These are phyloP conservation scores for Cephalophus harveyi DNA, from an alignment of 2,113 vertebrate genomes.

Conservation along the genomic window DNA sequence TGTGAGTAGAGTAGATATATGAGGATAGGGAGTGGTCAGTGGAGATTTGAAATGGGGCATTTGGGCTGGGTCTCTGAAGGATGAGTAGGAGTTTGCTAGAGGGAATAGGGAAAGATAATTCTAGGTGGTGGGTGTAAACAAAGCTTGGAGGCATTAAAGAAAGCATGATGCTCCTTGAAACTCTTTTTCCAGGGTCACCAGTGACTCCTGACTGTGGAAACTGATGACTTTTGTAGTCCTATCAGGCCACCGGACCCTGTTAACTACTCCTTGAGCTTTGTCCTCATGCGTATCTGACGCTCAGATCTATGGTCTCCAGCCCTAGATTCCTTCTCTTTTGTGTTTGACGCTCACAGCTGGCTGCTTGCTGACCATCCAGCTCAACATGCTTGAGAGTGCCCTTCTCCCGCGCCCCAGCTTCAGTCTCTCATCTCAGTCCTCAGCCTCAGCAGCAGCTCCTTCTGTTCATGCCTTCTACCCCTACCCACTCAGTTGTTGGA, in stretches of 20 bases:
- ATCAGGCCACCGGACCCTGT: not conserved
- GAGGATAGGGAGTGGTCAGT: not conserved
- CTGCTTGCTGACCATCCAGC: not conserved
- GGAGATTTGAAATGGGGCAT: not conserved
- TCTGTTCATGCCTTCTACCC: rapidly evolving
- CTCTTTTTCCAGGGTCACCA: not conserved
- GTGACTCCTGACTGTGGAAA: not conserved
- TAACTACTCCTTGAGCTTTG: not conserved
- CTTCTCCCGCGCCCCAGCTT: rapidly evolving
- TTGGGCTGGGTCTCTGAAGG: not conserved
- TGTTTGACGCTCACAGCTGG: not conserved
- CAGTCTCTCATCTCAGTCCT: not conserved
- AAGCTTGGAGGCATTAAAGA: not conserved
- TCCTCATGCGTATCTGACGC: not conserved
- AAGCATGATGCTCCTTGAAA: not conserved
- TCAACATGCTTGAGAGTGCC: not conserved
- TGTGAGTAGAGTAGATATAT: not conserved
- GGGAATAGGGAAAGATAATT: not conserved
- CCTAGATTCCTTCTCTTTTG: constrained; percentile 1
- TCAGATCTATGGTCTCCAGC: too few relatives aligned
- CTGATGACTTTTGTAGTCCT: not conserved
- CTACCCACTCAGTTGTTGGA: not conserved
- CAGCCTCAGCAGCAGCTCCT: not conserved
- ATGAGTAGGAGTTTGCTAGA: not conserved
- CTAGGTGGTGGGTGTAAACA: not conserved